A percentile compares a stretch with the other conserved stretches of the same genome.
Evolutionary conservation across 2,113 vertebrate genomes (phyloP).

Genomic region (Epinephelus lanceolatus): DNA sequence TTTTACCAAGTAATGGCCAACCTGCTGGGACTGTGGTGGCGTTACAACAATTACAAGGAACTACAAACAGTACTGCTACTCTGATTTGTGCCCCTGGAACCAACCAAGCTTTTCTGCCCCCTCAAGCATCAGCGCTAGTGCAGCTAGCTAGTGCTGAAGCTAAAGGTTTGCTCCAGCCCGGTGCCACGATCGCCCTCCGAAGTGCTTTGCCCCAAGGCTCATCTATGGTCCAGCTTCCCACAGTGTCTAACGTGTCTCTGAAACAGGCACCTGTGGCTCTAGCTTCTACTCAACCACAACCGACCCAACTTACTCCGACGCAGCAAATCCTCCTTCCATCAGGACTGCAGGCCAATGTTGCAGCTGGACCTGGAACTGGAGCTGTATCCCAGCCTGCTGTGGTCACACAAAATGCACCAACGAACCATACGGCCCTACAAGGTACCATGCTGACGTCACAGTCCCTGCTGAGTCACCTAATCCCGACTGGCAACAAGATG

Average conservation of each 20-base stretch:
- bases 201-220: constrained; percentile 71
- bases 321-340: constrained; percentile 86
- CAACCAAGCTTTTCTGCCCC: constrained; percentile 81
- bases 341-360: constrained; percentile 80
- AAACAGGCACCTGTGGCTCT: constrained; percentile 67
- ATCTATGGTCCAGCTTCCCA: constrained; percentile 65
- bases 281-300: constrained; percentile 49
- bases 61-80: constrained; percentile 70
- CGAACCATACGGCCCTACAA: constrained; percentile 77
- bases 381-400: constrained; percentile 77
- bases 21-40: constrained; percentile 65
- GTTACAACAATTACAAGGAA: constrained; percentile 68
- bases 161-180: constrained; percentile 83
- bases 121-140: constrained; percentile 84
- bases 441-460: constrained; percentile 89
- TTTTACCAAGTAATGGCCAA: constrained; percentile 72
- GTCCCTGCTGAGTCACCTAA: constrained; percentile 91
- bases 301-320: constrained; percentile 48
- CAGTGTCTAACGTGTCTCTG: constrained; percentile 63
- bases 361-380: constrained; percentile 67
- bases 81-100: constrained; percentile 76
- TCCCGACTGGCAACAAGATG: constrained; percentile 93
- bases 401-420: constrained; percentile 53
- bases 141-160: constrained; percentile 86
- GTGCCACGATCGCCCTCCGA: constrained; percentile 79